A percentile compares a stretch with the other conserved stretches of the same genome.
These are phyloP conservation scores for Polyommatus iphigenia DNA, from an alignment of 2,888 invertebrate genomes.

Conservation along the genomic window DNA sequence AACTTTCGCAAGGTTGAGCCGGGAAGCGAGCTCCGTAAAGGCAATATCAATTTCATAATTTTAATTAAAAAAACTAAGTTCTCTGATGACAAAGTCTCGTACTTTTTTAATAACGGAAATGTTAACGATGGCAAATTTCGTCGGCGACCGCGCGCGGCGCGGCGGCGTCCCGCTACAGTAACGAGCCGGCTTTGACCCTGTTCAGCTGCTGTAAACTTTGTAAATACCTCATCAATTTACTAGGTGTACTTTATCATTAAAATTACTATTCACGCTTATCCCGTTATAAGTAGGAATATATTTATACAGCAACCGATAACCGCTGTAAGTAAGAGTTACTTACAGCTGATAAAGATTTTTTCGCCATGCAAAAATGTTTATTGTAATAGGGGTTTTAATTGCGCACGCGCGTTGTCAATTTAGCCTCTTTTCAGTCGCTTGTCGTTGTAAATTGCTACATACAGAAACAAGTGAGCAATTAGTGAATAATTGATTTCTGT, in stretches of 20 bases:
- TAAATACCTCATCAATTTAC: conserved; percentile 9
- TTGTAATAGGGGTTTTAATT: neutral
- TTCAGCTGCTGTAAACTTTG: conserved; percentile 12
- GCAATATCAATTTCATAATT: conserved; percentile 81
- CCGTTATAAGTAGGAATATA: neutral
- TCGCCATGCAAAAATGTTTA: neutral
- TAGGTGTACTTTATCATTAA: neutral
- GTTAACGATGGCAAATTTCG: conserved; percentile 63
- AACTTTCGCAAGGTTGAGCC: conserved; percentile 76
- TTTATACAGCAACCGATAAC: neutral
- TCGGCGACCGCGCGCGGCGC: conserved; percentile 37
- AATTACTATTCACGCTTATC: neutral
- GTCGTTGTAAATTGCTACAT: neutral
- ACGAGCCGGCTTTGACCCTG: conserved; percentile 22
- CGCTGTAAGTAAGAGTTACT: too few species aligned
- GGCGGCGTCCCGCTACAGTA: conserved; percentile 33
- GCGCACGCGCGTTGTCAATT: neutral
- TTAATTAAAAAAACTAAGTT: conserved; percentile 81
- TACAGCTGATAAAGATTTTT: too few species aligned
- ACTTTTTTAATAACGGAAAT: conserved; percentile 81
- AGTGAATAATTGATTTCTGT: conserved; percentile 23
- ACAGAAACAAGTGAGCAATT: neutral
- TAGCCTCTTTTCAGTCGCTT: neutral
- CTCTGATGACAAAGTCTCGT: conserved; percentile 77
- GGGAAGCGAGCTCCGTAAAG: conserved; percentile 71